These are phyloP conservation scores for Tokudaia muenninki DNA, from an alignment of 2,797 vertebrate genomes.

Conservation along the genomic window DNA sequence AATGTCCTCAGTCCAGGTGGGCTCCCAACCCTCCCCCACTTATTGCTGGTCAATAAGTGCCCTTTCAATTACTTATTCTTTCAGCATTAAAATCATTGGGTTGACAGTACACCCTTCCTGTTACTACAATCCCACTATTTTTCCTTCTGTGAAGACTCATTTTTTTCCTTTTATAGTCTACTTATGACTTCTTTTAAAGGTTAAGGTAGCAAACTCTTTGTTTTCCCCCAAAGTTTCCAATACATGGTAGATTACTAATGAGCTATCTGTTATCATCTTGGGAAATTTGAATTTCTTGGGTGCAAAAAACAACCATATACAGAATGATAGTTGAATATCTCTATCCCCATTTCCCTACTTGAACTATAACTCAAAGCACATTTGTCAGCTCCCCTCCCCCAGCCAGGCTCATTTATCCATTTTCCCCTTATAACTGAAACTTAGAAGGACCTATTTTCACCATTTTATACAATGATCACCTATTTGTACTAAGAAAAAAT, in stretches of 20 bases:
- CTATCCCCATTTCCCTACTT: neutral
- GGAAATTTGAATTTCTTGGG: slow-evolving; percentile 26
- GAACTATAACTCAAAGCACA: neutral
- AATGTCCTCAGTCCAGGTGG: neutral
- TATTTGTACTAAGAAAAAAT: neutral
- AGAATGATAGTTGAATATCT: neutral
- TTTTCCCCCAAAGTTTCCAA: neutral
- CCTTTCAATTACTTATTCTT: neutral
- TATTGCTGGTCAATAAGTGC: neutral
- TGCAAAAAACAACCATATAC: neutral
- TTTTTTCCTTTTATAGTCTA: neutral
- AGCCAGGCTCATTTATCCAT: neutral
- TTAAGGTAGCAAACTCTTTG: neutral
- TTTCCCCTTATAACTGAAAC: neutral
- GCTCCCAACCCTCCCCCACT: neutral
- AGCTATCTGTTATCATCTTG: slow-evolving; percentile 3
- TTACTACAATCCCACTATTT: fast-evolving
- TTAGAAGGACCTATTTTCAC: neutral
- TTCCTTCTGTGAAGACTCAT: neutral
- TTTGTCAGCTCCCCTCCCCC: neutral
- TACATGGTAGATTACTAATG: neutral
- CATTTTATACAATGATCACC: neutral
- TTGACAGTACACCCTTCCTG: too few relatives aligned
- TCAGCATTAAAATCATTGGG: neutral
- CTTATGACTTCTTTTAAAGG: neutral